Conservation (phyloP, 1,140 invertebrate species). For the Zaprionus africanus region DNA sequence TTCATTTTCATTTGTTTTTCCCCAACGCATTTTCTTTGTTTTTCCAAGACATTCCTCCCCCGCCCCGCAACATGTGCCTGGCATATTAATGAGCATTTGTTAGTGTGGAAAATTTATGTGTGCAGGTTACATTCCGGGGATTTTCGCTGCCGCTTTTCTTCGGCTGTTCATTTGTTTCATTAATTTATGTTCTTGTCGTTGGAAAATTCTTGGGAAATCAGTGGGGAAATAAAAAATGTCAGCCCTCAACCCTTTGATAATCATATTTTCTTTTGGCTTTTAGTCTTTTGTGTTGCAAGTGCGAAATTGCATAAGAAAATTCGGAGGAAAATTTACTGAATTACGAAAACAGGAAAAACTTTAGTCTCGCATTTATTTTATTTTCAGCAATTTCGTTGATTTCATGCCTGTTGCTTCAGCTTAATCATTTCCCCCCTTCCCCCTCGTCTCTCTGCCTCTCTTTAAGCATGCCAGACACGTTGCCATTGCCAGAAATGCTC, state of each 20-base stretch:
- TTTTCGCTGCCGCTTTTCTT: conserved; percentile 44
- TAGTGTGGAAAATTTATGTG: conserved; percentile 67
- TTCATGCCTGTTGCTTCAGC: not conserved
- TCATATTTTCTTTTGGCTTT: conserved; percentile 20
- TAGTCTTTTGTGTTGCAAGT: not conserved
- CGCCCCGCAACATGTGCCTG: conserved; percentile 51
- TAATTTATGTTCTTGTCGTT: conserved; percentile 69
- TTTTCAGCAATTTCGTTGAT: not conserved
- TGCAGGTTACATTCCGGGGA: conserved; percentile 76
- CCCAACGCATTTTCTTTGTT: conserved; percentile 24
- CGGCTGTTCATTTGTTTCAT: conserved; percentile 75
- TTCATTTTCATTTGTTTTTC: conserved; percentile 62
- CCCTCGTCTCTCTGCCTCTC: not conserved
- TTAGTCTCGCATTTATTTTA: not conserved
- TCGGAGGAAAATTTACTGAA: too few relatives aligned
- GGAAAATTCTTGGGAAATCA: conserved; percentile 61
- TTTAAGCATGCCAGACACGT: conserved; percentile 38
- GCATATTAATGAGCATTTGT: conserved; percentile 82
- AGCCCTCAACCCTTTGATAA: conserved; percentile 59
- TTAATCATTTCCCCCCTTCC: not conserved
- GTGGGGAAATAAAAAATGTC: conserved; percentile 12
- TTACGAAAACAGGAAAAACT: too few relatives aligned
- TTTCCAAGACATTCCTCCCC: conserved; percentile 24
- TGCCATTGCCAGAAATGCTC: conserved; percentile 27
- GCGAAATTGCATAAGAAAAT: conserved; percentile 7